Conservation (phyloP, 2,888 invertebrate genomes). For the Calliscelio sp. region DNA sequence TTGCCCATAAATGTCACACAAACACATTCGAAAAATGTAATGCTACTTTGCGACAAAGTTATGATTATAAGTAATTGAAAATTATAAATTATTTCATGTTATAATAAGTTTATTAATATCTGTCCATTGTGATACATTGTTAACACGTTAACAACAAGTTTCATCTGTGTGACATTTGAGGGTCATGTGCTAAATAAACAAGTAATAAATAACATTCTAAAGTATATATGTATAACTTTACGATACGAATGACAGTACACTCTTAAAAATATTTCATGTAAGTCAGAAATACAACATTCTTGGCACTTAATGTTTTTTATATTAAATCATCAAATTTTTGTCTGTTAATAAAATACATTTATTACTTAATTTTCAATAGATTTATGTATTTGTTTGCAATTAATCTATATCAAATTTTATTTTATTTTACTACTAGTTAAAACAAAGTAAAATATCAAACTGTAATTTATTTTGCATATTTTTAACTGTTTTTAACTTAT, state of each 20-base stretch:
- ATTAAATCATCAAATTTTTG: no score
- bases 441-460: no score
- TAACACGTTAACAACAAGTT: not conserved
- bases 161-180: slow-evolving; percentile 46
- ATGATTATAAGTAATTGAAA: not conserved
- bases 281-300: slow-evolving; percentile 48
- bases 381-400: no score
- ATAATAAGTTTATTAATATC: not conserved
- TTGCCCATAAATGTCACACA: slow-evolving; percentile 46
- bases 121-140: not conserved
- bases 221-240: slow-evolving; percentile 45
- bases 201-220: slow-evolving; percentile 41
- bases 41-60: not conserved
- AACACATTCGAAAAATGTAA: not conserved
- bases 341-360: no score
- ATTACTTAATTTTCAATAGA: no score
- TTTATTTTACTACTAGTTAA: no score
- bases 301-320: slow-evolving; percentile 12
- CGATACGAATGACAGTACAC: slow-evolving; percentile 51
- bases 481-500: no score
- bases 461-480: no score
- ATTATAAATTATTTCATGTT: not conserved
- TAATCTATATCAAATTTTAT: no score
- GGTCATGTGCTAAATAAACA: slow-evolving; percentile 43
- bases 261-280: slow-evolving; percentile 44